Evolutionary conservation across 2,888 invertebrate genomes (phyloP), one percentile per base, ranked within the genome.

Genomic region (Xestia ashworthii): DNA sequence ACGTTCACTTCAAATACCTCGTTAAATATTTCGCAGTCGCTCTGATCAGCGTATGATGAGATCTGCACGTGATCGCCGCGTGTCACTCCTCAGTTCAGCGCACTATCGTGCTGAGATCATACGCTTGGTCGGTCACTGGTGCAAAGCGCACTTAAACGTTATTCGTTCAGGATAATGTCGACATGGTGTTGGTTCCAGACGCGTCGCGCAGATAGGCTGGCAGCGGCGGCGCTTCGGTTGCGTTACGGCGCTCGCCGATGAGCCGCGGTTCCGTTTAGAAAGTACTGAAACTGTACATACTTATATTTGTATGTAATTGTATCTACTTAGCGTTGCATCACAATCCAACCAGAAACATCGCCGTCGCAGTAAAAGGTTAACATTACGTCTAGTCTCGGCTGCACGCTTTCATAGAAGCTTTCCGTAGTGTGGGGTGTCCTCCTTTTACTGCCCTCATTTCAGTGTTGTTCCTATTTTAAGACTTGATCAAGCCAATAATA

Each of bases 251-350:
- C 50, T 38, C 76, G 76, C 80, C 80, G 88, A 88, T 88, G 76
- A 80, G 68, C 80, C 76, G 76, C 71, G 58, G 73, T 76, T 80
- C 78, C 60, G 71, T 76, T 88, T 88, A 88, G 87, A 88, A 88
- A 88, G 87, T 88, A 70, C 85, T 83, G 68, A 78, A 79, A 75
- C 78, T 75, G 65, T 71, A 66, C 76, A 25, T 80, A 80, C 62
- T 77, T 79, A 79, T 80, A 80, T 82, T 86, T 79, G 81, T 82
- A 76, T 84, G 79, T 81, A 82, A 87, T 82, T 75, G 74, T 73
- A 79, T 67, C 70, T 71, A 77, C 55, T 76, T 32, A 48, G 44
- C n/a, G 71, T 88, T 88, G 74, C 88, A 81, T 79, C 78, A 87
- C 80, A 25, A 53, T 46, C 38, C 65, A 25, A 53, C 68, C 32